Evolutionary conservation across 2,888 invertebrate species (phyloP).

Genomic region (Margaritifera margaritifera): DNA sequence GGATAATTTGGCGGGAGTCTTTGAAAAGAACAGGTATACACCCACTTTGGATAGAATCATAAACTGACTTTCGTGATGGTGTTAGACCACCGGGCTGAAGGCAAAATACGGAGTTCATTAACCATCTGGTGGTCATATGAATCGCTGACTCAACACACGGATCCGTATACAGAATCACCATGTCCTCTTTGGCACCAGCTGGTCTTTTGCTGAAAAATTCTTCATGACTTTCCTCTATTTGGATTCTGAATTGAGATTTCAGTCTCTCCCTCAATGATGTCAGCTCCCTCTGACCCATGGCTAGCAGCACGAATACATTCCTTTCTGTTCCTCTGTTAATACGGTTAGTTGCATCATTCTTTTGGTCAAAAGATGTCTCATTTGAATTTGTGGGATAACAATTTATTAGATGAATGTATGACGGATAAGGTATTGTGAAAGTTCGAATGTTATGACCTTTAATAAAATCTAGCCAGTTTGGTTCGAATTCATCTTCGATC

Average conservation of each 20-base stretch:
- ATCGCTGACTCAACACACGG: not conserved
- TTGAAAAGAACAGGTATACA: conserved; percentile 38
- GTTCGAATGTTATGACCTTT: no score
- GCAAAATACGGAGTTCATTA: conserved; percentile 41
- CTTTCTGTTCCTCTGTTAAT: conserved; percentile 12
- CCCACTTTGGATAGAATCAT: conserved; percentile 38
- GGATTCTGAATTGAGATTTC: no score
- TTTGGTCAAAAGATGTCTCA: conserved; percentile 3
- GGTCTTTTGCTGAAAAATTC: no score
- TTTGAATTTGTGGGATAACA: no score
- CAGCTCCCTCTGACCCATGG: conserved; percentile 12
- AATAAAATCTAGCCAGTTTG: not conserved
- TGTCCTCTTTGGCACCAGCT: no score
- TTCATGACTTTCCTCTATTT: no score
- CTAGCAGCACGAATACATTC: conserved; percentile 29
- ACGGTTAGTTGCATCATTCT: conserved; percentile 18
- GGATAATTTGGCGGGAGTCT: no score
- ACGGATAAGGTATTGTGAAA: no score
- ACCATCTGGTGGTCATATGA: conserved; percentile 32
- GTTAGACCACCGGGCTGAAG: conserved; percentile 46
- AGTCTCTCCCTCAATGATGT: no score
- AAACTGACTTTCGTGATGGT: conserved; percentile 48
- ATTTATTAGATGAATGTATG: no score
- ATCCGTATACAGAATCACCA: no score
- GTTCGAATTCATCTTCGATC: not conserved